Conservation (phyloP, 2,113 vertebrate species). For the Holacanthus passer region DNA sequence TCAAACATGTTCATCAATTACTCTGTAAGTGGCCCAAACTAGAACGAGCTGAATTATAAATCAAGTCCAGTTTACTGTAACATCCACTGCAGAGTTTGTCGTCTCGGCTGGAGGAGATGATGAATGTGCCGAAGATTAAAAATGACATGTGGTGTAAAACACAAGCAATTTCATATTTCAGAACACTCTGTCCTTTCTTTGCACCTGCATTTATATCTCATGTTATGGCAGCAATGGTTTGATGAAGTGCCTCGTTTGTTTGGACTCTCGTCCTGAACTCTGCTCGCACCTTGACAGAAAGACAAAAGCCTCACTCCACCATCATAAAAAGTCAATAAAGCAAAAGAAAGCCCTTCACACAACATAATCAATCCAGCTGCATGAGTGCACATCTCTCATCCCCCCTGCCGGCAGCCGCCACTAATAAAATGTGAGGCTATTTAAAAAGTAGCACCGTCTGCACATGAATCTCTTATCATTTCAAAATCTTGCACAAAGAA, state of each 20-base stretch:
- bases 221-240: conserved; percentile 3
- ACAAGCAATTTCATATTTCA: conserved; percentile 4
- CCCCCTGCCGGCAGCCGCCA: not conserved
- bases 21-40: not conserved
- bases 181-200: conserved; percentile 8
- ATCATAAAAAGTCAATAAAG: conserved; percentile 67
- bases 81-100: conserved; percentile 27
- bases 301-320: conserved; percentile 30
- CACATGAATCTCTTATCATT: not conserved
- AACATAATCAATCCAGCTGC: conserved; percentile 48
- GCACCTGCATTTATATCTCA: conserved; percentile 9
- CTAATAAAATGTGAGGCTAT: conserved; percentile 26
- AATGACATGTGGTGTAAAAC: conserved; percentile 21
- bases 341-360: conserved; percentile 34
- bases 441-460: conserved; percentile 23
- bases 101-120: conserved; percentile 19
- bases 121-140: conserved; percentile 44
- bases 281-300: conserved; percentile 23
- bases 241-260: not conserved
- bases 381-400: conserved; percentile 3
- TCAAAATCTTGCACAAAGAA: not conserved
- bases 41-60: conserved; percentile 35
- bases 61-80: conserved; percentile 36
- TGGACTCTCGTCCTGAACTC: conserved; percentile 17
- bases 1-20: conserved; percentile 43